phyloP scores from a whole-genome alignment of 2,797 vertebrate species.

The Eremophila alpestris region DNA sequence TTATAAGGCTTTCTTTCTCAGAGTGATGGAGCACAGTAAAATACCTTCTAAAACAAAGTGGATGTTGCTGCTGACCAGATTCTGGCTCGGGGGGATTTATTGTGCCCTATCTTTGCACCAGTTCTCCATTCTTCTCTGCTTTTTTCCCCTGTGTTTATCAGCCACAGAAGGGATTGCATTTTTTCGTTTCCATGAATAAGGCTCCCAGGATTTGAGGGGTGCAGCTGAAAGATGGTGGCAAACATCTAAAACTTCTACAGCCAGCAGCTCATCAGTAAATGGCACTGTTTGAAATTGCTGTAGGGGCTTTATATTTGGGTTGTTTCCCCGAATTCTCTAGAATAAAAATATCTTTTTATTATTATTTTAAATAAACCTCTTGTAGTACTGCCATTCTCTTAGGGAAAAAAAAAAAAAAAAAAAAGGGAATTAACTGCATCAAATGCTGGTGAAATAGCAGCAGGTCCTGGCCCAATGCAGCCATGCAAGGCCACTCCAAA shows the following conservation, averaged over 20 bases:
- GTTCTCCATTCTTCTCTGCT: conserved; percentile 1
- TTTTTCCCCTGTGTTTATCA: background rate
- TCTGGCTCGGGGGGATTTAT: conserved; percentile 4
- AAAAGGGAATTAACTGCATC: background rate
- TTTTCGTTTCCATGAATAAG: background rate
- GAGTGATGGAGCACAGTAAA: conserved; percentile 37
- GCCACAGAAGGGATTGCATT: background rate
- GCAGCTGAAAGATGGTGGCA: background rate
- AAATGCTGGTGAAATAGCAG: background rate
- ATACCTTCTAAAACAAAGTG: conserved; percentile 33
- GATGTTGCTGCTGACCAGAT: conserved; percentile 48
- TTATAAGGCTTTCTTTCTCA: conserved; percentile 46
- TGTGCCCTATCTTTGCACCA: background rate
- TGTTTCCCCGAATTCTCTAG: background rate
- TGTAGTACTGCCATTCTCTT: background rate
- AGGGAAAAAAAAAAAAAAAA: background rate
- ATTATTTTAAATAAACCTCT: background rate
- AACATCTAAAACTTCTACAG: background rate
- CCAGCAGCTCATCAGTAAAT: background rate
- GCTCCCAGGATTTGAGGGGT: background rate
- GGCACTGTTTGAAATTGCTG: background rate
- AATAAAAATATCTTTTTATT: background rate
- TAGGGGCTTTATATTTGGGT: background rate
- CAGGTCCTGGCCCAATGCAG: background rate
- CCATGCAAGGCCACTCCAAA: conserved; percentile 5